Base-by-base conservation (phyloP, 2,113 vertebrate species). In the Calyptommatus sinebrachiatus region DNA sequence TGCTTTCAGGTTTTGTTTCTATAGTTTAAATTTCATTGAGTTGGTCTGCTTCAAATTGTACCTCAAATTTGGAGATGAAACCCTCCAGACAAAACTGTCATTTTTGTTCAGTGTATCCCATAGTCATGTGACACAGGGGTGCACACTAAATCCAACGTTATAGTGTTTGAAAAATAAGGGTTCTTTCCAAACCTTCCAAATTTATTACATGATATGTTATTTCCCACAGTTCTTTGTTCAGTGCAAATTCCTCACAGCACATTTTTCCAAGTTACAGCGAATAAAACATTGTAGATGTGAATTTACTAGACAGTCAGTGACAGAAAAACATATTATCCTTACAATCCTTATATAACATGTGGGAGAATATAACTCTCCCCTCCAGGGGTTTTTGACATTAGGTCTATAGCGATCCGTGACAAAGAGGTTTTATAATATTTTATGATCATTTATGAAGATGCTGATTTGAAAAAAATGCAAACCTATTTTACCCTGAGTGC, bases 301-400 rank as follows among this genome's bases (percentile, higher is more conserved):
- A 76, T 24, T 68, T 86, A 61, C 45, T 18, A 87, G 79, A 84
- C 71, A 84, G 76, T 77, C 80, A 76, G 29, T 81, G 57, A 82
- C 20, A 71, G 29, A 81, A 62, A 16, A 71, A 71, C 48, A 68
- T 75, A 84, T 88, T 80, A 22, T 83, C 73, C 76, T 12, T 16
- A 82, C 71, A 71, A 76, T 76, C 41, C n/a, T 78, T 10, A 21
- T 65, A 73, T 69, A 76, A 75, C 2, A 1, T 62, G 63, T 73
- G 10, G 70, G 45, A 76, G 48, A 78, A 73, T 12, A 22, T 11
- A 50, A 50, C 48, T 14, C 48, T 11, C 48, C 8, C 48, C 8
- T 14, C 48, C 9, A 9, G 35, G 28, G 29, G 35, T 28, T 45
- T 63, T 63, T 35, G 73, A 53, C 66, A 74, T 79, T 71, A 18